Base-by-base conservation (phyloP, 2,888 invertebrate genomes). In the Spodoptera littoralis region DNA sequence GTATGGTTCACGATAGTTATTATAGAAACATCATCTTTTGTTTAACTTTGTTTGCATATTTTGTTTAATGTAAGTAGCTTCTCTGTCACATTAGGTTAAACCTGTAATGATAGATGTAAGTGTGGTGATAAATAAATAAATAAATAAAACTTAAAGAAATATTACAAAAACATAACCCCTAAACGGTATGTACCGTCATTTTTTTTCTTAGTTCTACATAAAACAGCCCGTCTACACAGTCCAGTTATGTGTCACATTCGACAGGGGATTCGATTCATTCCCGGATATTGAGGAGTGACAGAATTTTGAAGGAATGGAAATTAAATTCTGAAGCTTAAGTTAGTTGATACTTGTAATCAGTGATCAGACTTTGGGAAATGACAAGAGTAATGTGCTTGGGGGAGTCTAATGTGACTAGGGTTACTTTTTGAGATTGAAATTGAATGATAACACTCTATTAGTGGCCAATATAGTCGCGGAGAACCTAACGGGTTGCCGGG, bases 251-350 rank as follows among this genome's bases (percentile, higher is more conserved):
- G 52, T 54, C 69, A 74, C 67, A 77, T 75, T 74, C 70, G 69
- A 67, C 58, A 65, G 66, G 64, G 83, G 84, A 88, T 87, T 89
- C 83, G 78, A 89, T 90, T 87, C 88, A 86, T 81, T 76, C 71
- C 83, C 89, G 91, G 91, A 90, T 89, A 91, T 90, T 82, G 86
- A 87, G 88, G 88, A 84, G 88, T 87, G 88, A 87, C 88, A 83
- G 82, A 79, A 80, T 86, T 84, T 83, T 83, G 81, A 84, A 81
- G 82, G 77, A 81, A 80, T 84, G 85, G 85, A 85, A 89, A 88
- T 89, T 81, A 79, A 85, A 82, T 81, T 76, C 73, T 73, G 73
- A 69, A 73, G 73, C 72, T 79, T 82, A 78, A 81, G 78, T 74
- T 68, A 77, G 82, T 80, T 84, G 88, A 88, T 89, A 89, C 85